Conservation (phyloP, 2,888 invertebrate genomes). For the Rhaphigaster nebulosa region DNA sequence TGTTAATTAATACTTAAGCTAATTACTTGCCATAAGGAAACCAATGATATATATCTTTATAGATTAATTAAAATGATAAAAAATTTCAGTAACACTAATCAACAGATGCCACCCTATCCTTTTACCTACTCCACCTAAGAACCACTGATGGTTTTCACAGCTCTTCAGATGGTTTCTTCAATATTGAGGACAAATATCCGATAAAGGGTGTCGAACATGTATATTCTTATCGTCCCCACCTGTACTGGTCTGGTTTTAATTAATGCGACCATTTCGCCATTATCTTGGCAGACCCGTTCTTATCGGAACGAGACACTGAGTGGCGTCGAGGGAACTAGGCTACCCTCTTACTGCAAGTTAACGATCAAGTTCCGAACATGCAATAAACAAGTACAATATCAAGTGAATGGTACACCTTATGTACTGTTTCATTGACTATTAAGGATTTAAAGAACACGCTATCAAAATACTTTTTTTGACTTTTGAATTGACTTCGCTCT, state of each 20-base stretch:
- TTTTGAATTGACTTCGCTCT: no score
- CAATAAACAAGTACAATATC: background rate
- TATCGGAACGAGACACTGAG: background rate
- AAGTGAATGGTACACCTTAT: background rate
- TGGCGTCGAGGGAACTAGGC: background rate
- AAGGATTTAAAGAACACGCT: no score
- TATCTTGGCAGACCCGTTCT: slow-evolving; percentile 11
- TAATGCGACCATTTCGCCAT: slow-evolving; percentile 8
- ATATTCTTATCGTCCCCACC: background rate
- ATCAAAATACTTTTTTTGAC: no score
- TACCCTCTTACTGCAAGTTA: background rate
- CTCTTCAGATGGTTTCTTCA: background rate
- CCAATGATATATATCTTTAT: no score
- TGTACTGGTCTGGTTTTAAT: background rate
- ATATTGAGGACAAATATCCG: background rate
- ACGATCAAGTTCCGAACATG: background rate
- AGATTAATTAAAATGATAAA: no score
- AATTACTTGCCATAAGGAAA: no score
- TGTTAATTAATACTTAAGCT: no score
- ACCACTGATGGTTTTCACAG: background rate
- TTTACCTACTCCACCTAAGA: background rate
- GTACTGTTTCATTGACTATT: no score
- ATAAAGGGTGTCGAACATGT: slow-evolving; percentile 13
- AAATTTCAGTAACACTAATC: background rate
- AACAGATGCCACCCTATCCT: background rate